Conservation (phyloP, 1,140 invertebrate genomes). For the Solen grandis region DNA sequence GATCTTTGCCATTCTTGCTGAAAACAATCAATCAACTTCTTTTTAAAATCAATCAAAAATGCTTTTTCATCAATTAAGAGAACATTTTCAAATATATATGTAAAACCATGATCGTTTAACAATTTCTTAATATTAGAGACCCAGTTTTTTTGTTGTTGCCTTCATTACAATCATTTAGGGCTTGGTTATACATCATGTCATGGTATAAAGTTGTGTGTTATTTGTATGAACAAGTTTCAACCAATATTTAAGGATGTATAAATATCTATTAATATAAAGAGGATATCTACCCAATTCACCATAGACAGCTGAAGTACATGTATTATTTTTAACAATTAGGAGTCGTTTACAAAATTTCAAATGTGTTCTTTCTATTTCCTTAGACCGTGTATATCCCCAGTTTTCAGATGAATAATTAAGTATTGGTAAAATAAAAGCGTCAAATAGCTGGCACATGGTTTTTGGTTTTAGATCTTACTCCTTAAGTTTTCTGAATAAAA, state of each 20-base stretch:
- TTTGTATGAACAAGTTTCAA: background rate
- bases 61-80: background rate
- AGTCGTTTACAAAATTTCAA: slow-evolving; percentile 12
- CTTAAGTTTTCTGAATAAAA: background rate
- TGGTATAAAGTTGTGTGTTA: background rate
- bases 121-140: background rate
- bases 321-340: background rate
- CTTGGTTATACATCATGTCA: background rate
- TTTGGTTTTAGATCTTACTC: background rate
- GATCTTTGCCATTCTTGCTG: slow-evolving; percentile 1
- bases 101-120: background rate
- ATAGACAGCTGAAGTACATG: background rate
- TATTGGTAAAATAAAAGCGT: background rate
- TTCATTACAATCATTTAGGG: background rate
- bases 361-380: background rate
- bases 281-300: slow-evolving; percentile 6
- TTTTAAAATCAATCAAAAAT: background rate
- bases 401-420: background rate
- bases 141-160: background rate
- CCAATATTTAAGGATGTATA: slow-evolving; percentile 8
- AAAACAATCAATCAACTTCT: slow-evolving; percentile 26
- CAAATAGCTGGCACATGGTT: background rate
- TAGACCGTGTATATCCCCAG: background rate
- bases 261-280: background rate
- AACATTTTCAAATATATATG: background rate